Evolutionary conservation across 2,888 invertebrate species (phyloP).

Genomic region (Neocrepidodera transversa): DNA sequence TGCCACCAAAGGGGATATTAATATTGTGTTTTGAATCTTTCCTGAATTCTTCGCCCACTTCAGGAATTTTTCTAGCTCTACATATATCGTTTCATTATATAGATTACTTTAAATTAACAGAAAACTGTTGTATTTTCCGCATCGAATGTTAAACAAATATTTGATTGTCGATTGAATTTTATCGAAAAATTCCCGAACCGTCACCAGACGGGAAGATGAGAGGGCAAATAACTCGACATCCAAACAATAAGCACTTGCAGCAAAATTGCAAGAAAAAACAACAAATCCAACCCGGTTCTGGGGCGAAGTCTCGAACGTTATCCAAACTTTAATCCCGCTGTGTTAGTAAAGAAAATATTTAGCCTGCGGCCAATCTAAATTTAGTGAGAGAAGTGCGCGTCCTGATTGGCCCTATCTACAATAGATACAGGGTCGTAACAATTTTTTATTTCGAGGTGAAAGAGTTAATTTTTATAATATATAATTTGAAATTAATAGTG

Average conservation of each 20-base stretch:
- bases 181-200: constrained; percentile 16
- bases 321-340: constrained; percentile 61
- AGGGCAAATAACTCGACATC: constrained; percentile 11
- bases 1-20: constrained; percentile 37
- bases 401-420: constrained; percentile 58
- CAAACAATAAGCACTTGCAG: constrained; percentile 14
- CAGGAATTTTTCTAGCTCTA: constrained; percentile 25
- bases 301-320: constrained; percentile 49
- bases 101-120: background rate
- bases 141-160: background rate
- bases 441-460: background rate
- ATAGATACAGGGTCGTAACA: constrained; percentile 34
- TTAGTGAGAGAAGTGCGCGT: constrained; percentile 56
- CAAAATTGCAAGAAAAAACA: constrained; percentile 40
- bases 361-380: constrained; percentile 63
- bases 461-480: no score
- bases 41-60: constrained; percentile 28
- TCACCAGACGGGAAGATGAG: background rate
- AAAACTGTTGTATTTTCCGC: no score
- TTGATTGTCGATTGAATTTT: constrained; percentile 1
- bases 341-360: constrained; percentile 64
- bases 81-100: background rate
- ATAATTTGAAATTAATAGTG: no score
- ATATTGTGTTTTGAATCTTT: constrained; percentile 36
- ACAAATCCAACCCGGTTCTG: constrained; percentile 49